phyloP scores from a whole-genome alignment of 1,140 invertebrate species.

The Trissolcus basalis region DNA sequence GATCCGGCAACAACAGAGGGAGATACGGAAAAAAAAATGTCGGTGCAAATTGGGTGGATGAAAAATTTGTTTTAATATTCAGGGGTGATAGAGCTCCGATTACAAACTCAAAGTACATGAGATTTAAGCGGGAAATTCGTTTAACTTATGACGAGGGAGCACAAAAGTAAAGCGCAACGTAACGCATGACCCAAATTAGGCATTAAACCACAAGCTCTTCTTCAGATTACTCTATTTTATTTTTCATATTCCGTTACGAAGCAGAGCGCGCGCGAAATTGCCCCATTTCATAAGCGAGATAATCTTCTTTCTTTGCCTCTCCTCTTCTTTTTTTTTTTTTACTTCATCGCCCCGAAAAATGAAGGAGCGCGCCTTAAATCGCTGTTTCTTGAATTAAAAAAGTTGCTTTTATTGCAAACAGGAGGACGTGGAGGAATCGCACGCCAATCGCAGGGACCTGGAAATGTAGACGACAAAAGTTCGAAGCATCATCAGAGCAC shows the following conservation, averaged over 20 bases:
- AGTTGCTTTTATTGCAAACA: constrained; percentile 31
- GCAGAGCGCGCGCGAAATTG: constrained; percentile 9
- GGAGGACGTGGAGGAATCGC: constrained; percentile 17
- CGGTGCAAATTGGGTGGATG: too few relatives aligned
- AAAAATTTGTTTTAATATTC: too few relatives aligned
- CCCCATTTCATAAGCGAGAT: constrained; percentile 23
- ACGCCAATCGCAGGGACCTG: constrained; percentile 3
- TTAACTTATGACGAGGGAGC: constrained; percentile 3
- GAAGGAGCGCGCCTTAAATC: constrained; percentile 10
- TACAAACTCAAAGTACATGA: background rate
- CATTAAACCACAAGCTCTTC: constrained; percentile 32
- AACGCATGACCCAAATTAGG: constrained; percentile 34
- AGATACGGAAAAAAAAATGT: too few relatives aligned
- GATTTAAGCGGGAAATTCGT: constrained; percentile 6
- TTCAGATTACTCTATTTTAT: constrained; percentile 33
- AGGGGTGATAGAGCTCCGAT: too few relatives aligned
- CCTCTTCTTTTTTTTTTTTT: too few relatives aligned
- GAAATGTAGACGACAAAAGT: constrained; percentile 36
- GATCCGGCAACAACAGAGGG: too few relatives aligned
- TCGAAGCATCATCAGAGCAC: constrained; percentile 23
- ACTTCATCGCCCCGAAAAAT: constrained; percentile 9
- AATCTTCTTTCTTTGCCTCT: constrained; percentile 14
- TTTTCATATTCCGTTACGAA: constrained; percentile 25
- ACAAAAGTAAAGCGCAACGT: constrained; percentile 20
- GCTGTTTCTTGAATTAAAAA: constrained; percentile 24